Evolutionary conservation across 2,797 vertebrate genomes (phyloP), one percentile per base, ranked within the genome.

Genomic region (Tolypeutes matacus): DNA sequence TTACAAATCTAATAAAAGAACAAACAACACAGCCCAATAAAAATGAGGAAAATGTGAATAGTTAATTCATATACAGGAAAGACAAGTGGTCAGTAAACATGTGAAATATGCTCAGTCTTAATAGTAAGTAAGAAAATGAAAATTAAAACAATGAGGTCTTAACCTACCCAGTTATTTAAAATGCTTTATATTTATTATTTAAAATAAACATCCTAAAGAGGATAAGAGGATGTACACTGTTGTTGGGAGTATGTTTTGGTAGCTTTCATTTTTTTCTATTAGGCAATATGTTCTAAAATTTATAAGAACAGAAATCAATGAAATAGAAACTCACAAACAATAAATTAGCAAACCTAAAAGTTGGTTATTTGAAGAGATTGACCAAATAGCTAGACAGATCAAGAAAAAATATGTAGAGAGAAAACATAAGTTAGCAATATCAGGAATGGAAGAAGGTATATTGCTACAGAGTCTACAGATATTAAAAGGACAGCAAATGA

Each of bases 151-250:
- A 46, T 39, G 1, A 76, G 42, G 15, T 73, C 46, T 69, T 83
- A 93, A 60, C 17, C 8, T 34, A 23, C 34, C 15, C 39, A 86
- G n/a, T 58, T 11, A 83, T 64, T 86, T 93, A 92, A 95, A 56
- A 49, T 62, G 27, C 21, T 56, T 56, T 56, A 20, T 56, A 56
- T 21, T 56, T 56, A 56, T 21, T 56, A 56, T 56, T 56, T 56
- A 56, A 91, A 81, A n/a, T 20, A 91, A 81, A n/a, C 14, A 62
- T 51, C 49, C 69, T 91, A 34, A 95, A 91, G 51, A 60, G 13
- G 21, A 9, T 58, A n/a, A 58, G 7, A 42, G 21, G 23, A 25
- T 80, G 17, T 56, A 67, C 7, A n/a, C n/a, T 34, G 36, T 56
- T 77, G 12, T 49, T 49, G 21, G 39, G 39, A 34, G 51, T 80